Evolutionary conservation across 2,888 invertebrate species (phyloP).

Genomic region (Formica aserva): DNA sequence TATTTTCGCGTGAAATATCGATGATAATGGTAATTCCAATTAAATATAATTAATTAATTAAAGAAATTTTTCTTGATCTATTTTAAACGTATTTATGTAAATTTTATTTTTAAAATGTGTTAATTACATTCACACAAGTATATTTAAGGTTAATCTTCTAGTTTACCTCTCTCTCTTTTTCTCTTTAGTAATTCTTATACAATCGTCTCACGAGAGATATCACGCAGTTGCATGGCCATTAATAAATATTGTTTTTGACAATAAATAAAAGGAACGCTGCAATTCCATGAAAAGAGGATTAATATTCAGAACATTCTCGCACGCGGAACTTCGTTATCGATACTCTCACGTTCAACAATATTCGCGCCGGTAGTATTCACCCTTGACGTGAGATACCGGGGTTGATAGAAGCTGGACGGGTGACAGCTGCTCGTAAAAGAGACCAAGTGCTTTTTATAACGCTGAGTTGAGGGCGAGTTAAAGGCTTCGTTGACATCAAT

Average conservation of each 20-base stretch:
- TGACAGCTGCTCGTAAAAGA: constrained; percentile 50
- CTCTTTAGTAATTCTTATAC: background rate
- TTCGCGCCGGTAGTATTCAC: constrained; percentile 42
- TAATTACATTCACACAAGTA: background rate
- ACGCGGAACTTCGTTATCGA: constrained; percentile 40
- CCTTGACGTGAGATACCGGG: constrained; percentile 26
- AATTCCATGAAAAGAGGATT: constrained; percentile 11
- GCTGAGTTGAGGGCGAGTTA: constrained; percentile 14
- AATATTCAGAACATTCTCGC: constrained; percentile 21
- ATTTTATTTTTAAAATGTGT: background rate
- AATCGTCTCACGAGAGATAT: background rate
- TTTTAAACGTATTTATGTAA: background rate
- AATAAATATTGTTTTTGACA: constrained; percentile 9
- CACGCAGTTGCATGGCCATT: background rate
- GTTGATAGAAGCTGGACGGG: constrained; percentile 37
- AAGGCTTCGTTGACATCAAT: constrained; percentile 40
- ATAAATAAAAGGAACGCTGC: background rate
- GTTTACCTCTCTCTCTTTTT: no score
- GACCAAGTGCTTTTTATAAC: constrained; percentile 58
- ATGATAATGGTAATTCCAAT: background rate
- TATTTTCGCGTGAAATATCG: background rate
- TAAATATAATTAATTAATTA: background rate
- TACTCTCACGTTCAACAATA: constrained; percentile 39
- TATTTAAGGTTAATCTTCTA: background rate
- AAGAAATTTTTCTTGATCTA: background rate